phyloP scores from a whole-genome alignment of 64 coral and sea anemone species.

The Pocillopora verrucosa region DNA sequence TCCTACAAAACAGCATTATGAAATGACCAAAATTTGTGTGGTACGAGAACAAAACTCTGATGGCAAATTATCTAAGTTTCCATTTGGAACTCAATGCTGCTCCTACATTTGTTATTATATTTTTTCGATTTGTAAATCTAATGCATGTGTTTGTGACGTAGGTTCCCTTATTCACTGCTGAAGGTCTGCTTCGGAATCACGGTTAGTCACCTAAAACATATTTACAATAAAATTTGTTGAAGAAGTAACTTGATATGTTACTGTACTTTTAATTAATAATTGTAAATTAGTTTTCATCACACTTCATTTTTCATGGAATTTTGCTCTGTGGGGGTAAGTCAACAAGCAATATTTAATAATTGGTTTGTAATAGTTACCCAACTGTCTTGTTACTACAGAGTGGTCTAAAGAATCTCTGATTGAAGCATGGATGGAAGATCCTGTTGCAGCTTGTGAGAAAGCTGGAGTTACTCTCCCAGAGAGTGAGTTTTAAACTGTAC shows the following conservation, averaged over 20 bases:
- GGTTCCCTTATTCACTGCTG: slow-evolving; percentile 85
- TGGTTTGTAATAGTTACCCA: neutral
- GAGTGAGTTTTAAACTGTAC: slow-evolving; percentile 10
- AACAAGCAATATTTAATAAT: too few species aligned
- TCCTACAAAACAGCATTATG: too few species aligned
- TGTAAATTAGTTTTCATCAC: too few species aligned
- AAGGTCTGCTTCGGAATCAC: slow-evolving; percentile 81
- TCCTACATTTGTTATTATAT: too few species aligned
- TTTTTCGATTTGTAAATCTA: neutral
- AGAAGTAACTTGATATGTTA: too few species aligned
- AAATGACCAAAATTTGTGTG: too few species aligned
- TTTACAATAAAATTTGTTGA: neutral
- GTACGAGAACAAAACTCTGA: too few species aligned
- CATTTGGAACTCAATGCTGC: too few species aligned
- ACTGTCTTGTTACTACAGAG: slow-evolving; percentile 36
- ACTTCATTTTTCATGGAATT: too few species aligned
- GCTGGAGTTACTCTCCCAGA: slow-evolving; percentile 87
- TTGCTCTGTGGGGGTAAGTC: too few species aligned
- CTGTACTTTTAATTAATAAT: too few species aligned
- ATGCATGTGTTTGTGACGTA: slow-evolving; percentile 6
- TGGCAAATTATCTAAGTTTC: too few species aligned
- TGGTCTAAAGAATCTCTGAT: slow-evolving; percentile 93
- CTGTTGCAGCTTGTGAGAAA: slow-evolving; percentile 86
- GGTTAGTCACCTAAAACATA: slow-evolving; percentile 37
- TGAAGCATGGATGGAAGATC: slow-evolving; percentile 92